Conservation (phyloP, 2,888 invertebrate species). For the Drosophila fungiperda region DNA sequence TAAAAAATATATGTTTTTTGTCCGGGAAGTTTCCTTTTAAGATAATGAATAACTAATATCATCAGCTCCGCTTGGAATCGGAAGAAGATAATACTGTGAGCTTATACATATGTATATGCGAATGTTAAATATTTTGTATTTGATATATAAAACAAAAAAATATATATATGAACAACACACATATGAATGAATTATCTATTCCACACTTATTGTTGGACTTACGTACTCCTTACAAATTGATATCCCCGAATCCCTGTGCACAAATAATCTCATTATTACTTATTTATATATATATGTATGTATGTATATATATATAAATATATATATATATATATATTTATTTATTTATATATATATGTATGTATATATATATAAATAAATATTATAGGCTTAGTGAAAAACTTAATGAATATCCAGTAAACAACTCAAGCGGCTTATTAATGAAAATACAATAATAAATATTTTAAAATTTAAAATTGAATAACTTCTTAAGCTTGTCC, state of each 20-base stretch:
- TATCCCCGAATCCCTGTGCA: slow-evolving; percentile 41
- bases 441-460: slow-evolving; percentile 57
- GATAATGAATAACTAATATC: slow-evolving; percentile 34
- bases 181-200: slow-evolving; percentile 60
- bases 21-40: neutral
- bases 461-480: slow-evolving; percentile 49
- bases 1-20: neutral
- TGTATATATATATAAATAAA: neutral
- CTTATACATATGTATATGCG: slow-evolving; percentile 56
- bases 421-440: slow-evolving; percentile 56
- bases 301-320: neutral
- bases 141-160: slow-evolving; percentile 19
- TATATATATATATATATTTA: slow-evolving; percentile 23
- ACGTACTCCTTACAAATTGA: slow-evolving; percentile 13
- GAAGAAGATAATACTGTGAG: slow-evolving; percentile 35
- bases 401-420: slow-evolving; percentile 69
- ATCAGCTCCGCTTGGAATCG: slow-evolving; percentile 31
- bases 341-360: slow-evolving; percentile 34
- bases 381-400: slow-evolving; percentile 37
- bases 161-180: slow-evolving; percentile 50
- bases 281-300: slow-evolving; percentile 22
- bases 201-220: slow-evolving; percentile 52
- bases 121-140: slow-evolving; percentile 74
- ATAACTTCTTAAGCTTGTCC: neutral
- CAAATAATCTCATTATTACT: slow-evolving; percentile 62